Evolutionary conservation across 2,888 invertebrate species (phyloP).

Genomic region (Lordiphosa fenestrarum): DNA sequence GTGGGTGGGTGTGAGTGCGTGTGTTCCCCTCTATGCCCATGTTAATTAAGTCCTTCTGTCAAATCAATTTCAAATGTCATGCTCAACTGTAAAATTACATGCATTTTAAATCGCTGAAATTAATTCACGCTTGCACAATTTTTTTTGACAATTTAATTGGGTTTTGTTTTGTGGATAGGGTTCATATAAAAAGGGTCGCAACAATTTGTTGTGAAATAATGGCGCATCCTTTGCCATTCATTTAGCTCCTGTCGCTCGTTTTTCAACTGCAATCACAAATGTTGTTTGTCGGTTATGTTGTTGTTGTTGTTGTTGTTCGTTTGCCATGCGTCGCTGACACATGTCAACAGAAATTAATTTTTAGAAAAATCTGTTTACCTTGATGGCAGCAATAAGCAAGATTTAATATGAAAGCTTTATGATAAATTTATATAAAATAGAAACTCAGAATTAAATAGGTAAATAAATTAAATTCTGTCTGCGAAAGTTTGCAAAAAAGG

Average conservation of each 20-base stretch:
- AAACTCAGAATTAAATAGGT: too few species aligned
- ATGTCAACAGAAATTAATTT: slow-evolving; percentile 64
- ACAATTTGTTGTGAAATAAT: slow-evolving; percentile 54
- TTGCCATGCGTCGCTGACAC: slow-evolving; percentile 50
- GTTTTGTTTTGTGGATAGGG: slow-evolving; percentile 5
- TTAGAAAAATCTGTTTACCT: slow-evolving; percentile 23
- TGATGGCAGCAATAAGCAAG: not conserved
- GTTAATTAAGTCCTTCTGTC: slow-evolving; percentile 24
- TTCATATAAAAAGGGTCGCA: slow-evolving; percentile 29
- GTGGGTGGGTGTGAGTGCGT: too few species aligned
- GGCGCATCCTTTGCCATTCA: slow-evolving; percentile 55
- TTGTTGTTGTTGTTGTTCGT: slow-evolving; percentile 27
- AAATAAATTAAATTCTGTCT: too few species aligned
- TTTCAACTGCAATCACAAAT: slow-evolving; percentile 37
- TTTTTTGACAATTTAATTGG: slow-evolving; percentile 66
- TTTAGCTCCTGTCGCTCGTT: slow-evolving; percentile 34
- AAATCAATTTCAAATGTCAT: slow-evolving; percentile 33
- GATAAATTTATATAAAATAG: too few species aligned
- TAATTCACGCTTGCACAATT: slow-evolving; percentile 53
- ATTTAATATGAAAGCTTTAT: not conserved
- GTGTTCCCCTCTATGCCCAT: too few species aligned
- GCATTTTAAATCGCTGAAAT: slow-evolving; percentile 52
- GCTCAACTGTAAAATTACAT: slow-evolving; percentile 6
- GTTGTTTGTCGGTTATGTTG: slow-evolving; percentile 27
- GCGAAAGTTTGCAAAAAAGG: too few species aligned